A percentile compares a stretch with the other conserved stretches of the same genome.
These are phyloP conservation scores for Trachelus iudaicus DNA, from an alignment of 2,888 invertebrate genomes.

Conservation along the genomic window DNA sequence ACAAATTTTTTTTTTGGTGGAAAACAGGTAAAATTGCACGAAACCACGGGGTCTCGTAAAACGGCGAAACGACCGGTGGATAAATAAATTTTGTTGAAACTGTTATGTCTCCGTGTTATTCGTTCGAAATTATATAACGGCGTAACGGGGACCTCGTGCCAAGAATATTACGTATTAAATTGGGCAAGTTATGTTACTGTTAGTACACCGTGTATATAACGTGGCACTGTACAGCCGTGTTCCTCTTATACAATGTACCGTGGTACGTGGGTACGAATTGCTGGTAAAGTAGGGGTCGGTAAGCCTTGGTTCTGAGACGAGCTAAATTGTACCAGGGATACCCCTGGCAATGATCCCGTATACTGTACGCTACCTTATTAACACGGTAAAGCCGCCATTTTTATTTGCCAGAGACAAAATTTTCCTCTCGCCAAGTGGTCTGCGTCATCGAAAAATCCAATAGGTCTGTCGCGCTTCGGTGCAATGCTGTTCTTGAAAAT, in stretches of 20 bases:
- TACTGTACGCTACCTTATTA: not conserved
- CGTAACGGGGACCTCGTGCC: not conserved
- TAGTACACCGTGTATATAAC: not conserved
- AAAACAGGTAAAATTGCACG: not conserved
- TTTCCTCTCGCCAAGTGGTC: not conserved
- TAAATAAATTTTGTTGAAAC: conserved; percentile 17
- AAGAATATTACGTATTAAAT: conserved; percentile 47
- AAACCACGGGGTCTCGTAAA: not conserved
- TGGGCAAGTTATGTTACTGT: conserved; percentile 40
- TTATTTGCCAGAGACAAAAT: not conserved
- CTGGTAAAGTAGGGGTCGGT: no score
- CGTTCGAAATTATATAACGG: conserved; percentile 10
- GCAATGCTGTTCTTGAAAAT: not conserved
- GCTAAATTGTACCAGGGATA: not conserved
- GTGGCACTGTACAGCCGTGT: not conserved
- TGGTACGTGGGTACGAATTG: no score
- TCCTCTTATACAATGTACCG: not conserved
- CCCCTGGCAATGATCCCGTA: not conserved
- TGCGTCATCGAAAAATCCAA: no score
- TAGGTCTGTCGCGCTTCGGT: not conserved
- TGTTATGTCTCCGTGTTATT: conserved; percentile 3
- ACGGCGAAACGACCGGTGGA: not conserved
- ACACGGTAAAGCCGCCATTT: not conserved
- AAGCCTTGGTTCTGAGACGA: not conserved
- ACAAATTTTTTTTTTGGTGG: fast-evolving